Evolutionary conservation across 2,113 vertebrate genomes (phyloP).

Genomic region (Hydropotes inermis): DNA sequence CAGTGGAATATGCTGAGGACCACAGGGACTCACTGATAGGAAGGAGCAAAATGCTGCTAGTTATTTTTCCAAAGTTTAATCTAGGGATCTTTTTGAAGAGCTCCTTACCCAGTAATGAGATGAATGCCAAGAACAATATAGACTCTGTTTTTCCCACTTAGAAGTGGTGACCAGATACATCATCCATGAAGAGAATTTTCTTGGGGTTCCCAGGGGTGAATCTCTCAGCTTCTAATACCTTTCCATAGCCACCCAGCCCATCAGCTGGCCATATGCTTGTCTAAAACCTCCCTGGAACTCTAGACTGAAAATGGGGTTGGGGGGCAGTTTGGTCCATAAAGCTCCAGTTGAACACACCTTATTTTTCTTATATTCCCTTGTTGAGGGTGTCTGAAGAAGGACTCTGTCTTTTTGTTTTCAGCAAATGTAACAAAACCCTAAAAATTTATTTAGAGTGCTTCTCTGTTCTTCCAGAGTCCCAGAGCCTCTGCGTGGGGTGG

Average conservation of each 20-base stretch:
- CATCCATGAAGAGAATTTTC: background rate
- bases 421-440: background rate
- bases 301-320: background rate
- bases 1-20: background rate
- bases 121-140: conserved; percentile 41
- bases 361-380: background rate
- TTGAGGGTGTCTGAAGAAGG: background rate
- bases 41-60: conserved; percentile 44
- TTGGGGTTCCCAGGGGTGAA: background rate
- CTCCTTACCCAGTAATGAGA: conserved; percentile 39
- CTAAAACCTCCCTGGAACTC: background rate
- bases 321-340: background rate
- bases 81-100: conserved; percentile 66
- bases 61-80: conserved; percentile 58
- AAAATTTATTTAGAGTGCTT: background rate
- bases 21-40: background rate
- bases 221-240: background rate
- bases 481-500: background rate
- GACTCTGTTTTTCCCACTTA: conserved; percentile 36
- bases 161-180: conserved; percentile 37
- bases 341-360: background rate
- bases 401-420: background rate
- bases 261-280: background rate
- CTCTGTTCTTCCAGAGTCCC: background rate
- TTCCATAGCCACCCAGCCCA: background rate